Evolutionary conservation across 2,888 invertebrate species (phyloP).

Genomic region (Mythimna ferrago): DNA sequence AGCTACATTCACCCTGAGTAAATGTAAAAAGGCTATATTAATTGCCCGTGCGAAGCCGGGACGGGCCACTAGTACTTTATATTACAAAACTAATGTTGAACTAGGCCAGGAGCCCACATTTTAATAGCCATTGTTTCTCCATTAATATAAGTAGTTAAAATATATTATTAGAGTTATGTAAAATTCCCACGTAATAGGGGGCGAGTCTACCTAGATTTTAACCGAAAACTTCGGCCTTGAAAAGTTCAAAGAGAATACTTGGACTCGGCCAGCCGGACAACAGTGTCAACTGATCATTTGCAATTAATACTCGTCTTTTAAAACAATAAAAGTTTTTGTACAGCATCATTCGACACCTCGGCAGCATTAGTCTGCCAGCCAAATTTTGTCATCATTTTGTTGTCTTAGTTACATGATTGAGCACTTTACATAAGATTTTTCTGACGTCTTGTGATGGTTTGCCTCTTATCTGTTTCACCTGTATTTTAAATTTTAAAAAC

Average conservation of each 20-base stretch:
- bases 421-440: constrained; percentile 18
- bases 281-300: constrained; percentile 16
- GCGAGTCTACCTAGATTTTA: background rate
- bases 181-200: background rate
- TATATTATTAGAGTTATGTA: no score
- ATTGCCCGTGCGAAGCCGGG: no score
- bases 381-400: constrained; percentile 15
- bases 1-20: no score
- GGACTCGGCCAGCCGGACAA: background rate
- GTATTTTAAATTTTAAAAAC: background rate
- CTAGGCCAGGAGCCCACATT: no score
- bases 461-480: background rate
- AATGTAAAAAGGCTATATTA: no score
- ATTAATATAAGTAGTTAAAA: no score
- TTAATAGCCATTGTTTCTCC: no score
- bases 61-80: no score
- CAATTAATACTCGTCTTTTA: constrained; percentile 17
- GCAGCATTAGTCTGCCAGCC: constrained; percentile 24
- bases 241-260: constrained; percentile 3
- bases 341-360: constrained; percentile 38
- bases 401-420: constrained; percentile 15
- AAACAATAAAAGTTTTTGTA: constrained; percentile 21
- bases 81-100: no score
- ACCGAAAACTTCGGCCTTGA: background rate
- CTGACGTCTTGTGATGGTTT: constrained; percentile 2